phyloP scores from a whole-genome alignment of 2,797 vertebrate species.

The Sandelia bainsii region DNA sequence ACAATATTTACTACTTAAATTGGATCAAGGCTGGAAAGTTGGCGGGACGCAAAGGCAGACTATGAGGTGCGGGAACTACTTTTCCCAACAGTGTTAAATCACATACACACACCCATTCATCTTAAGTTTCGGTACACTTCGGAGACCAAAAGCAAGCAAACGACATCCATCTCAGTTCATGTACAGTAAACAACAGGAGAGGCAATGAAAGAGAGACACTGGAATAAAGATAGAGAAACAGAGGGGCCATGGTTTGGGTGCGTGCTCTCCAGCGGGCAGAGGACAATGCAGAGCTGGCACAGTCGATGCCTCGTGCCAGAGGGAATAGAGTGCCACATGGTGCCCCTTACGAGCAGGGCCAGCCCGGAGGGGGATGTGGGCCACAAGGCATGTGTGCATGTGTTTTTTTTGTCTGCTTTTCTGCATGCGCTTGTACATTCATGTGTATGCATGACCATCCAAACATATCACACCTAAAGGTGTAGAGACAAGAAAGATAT shows the following conservation, averaged over 20 bases:
- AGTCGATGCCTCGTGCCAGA: conserved; percentile 76
- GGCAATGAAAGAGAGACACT: conserved; percentile 28
- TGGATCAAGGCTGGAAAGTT: conserved; percentile 57
- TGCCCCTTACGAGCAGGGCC: conserved; percentile 84
- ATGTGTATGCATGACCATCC: conserved; percentile 28
- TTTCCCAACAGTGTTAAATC: conserved; percentile 71
- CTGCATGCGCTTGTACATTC: conserved; percentile 40
- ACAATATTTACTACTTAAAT: conserved; percentile 50
- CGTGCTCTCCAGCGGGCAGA: conserved; percentile 78
- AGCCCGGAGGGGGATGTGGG: conserved; percentile 82
- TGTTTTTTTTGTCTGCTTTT: conserved; percentile 55
- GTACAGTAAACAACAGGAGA: conserved; percentile 64
- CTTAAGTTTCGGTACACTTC: conserved; percentile 67
- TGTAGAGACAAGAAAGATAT: conserved; percentile 32
- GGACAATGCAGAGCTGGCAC: conserved; percentile 81
- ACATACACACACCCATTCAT: conserved; percentile 71
- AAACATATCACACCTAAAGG: conserved; percentile 11
- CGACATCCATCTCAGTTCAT: conserved; percentile 68
- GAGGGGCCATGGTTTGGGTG: conserved; percentile 57
- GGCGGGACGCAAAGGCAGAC: conserved; percentile 66
- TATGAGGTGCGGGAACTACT: conserved; percentile 60
- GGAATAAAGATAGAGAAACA: conserved; percentile 33
- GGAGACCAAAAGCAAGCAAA: conserved; percentile 65
- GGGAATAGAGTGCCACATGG: conserved; percentile 86
- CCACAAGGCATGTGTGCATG: conserved; percentile 64